These are phyloP conservation scores for Drosophila jambulina DNA, from an alignment of 1,140 invertebrate genomes.

Conservation along the genomic window DNA sequence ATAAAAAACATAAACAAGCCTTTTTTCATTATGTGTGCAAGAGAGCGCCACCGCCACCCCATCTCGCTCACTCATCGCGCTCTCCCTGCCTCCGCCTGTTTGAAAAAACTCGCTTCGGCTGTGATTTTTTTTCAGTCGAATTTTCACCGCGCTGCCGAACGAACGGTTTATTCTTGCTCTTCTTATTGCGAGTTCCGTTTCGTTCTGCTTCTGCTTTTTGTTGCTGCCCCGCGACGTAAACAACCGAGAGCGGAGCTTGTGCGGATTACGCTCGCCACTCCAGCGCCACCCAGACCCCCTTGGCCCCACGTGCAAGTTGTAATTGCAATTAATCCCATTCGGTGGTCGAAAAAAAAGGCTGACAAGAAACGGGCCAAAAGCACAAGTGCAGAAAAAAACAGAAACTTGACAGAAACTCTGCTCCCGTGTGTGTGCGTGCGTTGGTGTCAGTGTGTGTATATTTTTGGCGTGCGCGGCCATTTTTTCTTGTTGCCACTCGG, in stretches of 20 bases:
- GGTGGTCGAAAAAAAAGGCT: conserved; percentile 54
- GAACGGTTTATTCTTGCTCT: conserved; percentile 46
- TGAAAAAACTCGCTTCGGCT: conserved; percentile 65
- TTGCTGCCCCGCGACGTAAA: conserved; percentile 45
- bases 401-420: conserved; percentile 40
- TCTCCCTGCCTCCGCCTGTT: conserved; percentile 30
- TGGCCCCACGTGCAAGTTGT: conserved; percentile 22
- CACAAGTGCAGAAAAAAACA: conserved; percentile 68
- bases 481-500: conserved; percentile 67
- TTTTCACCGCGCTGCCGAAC: conserved; percentile 56
- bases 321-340: conserved; percentile 54
- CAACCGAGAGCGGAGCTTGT: conserved; percentile 37
- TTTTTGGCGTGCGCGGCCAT: conserved; percentile 82
- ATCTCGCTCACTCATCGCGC: conserved; percentile 45
- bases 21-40: conserved; percentile 59
- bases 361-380: conserved; percentile 48
- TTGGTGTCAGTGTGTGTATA: conserved; percentile 65
- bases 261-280: conserved; percentile 13
- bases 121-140: conserved; percentile 75
- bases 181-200: conserved; percentile 43
- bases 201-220: conserved; percentile 28
- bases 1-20: conserved; percentile 82
- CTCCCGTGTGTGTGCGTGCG: conserved; percentile 17
- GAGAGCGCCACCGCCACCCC: conserved; percentile 35
- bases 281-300: conserved; percentile 7